Conservation (phyloP, 2,113 vertebrate species). For the Chunga burmeisteri region DNA sequence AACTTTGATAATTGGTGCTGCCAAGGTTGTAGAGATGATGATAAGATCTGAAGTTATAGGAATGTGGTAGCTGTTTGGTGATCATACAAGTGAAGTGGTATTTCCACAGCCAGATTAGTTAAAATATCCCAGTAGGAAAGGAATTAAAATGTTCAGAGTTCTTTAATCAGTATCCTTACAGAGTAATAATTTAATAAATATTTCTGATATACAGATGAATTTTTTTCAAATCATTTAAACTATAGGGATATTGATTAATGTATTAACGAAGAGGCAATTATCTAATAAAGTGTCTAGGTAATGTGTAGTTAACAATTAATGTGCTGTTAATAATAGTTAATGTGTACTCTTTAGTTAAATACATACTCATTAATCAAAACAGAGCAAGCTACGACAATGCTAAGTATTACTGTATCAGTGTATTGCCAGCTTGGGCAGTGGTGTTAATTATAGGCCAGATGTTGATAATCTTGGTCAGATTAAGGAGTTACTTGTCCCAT, state of each 20-base stretch:
- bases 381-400: neutral
- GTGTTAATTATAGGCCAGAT: slow-evolving; percentile 42
- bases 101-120: neutral
- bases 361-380: slow-evolving; percentile 8
- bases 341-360: neutral
- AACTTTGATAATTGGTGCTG: neutral
- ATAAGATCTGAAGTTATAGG: slow-evolving; percentile 36
- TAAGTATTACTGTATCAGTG: neutral
- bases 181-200: neutral
- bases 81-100: neutral
- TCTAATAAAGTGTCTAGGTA: neutral
- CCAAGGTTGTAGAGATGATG: neutral
- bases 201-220: neutral
- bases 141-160: neutral
- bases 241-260: neutral
- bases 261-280: neutral
- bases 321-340: neutral
- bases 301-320: neutral
- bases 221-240: neutral
- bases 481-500: neutral
- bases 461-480: slow-evolving; percentile 15
- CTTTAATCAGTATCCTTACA: neutral
- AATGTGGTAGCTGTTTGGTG: neutral
- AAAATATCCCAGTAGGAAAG: neutral
- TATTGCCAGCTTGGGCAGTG: neutral